A percentile compares a stretch with the other conserved stretches of the same genome.
phyloP scores from a whole-genome alignment of 1,140 invertebrate species.

The Trigoniulus corallinus region DNA sequence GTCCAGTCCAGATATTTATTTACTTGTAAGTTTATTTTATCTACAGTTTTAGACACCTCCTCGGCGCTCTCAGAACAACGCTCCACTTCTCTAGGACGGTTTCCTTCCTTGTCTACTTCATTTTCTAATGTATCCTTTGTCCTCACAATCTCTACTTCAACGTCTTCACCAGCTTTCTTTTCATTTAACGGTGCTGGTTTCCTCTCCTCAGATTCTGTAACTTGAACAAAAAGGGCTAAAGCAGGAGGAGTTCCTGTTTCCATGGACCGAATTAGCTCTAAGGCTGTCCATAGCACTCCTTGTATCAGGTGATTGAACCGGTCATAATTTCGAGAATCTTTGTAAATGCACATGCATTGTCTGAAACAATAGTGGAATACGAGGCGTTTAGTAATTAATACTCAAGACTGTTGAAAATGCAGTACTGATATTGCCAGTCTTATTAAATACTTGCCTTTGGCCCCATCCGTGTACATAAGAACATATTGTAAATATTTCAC shows the following conservation, averaged over 20 bases:
- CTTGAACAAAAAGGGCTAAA: too few species aligned
- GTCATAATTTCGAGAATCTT: constrained; percentile 77
- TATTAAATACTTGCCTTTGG: constrained; percentile 35
- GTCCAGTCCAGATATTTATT: too few species aligned
- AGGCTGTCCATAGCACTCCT: constrained; percentile 5
- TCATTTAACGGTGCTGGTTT: constrained; percentile 3
- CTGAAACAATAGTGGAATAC: constrained; percentile 23
- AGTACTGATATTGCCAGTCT: neutral
- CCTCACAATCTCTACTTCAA: constrained; percentile 11
- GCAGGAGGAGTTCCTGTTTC: too few species aligned
- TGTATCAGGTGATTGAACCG: constrained; percentile 46
- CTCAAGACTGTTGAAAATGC: neutral
- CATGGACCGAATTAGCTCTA: constrained; percentile 1
- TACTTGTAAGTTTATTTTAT: too few species aligned
- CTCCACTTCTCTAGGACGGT: neutral
- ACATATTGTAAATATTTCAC: constrained; percentile 45
- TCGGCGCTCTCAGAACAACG: neutral
- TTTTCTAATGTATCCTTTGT: constrained; percentile 8
- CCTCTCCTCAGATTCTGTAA: too few species aligned
- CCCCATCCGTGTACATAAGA: constrained; percentile 50
- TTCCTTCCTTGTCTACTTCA: neutral
- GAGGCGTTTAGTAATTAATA: neutral
- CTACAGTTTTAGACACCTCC: neutral
- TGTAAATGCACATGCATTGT: constrained; percentile 83
- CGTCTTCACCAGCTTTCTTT: constrained; percentile 9